Conservation (phyloP, 2,797 vertebrate species). For the Notolabrus celidotus region DNA sequence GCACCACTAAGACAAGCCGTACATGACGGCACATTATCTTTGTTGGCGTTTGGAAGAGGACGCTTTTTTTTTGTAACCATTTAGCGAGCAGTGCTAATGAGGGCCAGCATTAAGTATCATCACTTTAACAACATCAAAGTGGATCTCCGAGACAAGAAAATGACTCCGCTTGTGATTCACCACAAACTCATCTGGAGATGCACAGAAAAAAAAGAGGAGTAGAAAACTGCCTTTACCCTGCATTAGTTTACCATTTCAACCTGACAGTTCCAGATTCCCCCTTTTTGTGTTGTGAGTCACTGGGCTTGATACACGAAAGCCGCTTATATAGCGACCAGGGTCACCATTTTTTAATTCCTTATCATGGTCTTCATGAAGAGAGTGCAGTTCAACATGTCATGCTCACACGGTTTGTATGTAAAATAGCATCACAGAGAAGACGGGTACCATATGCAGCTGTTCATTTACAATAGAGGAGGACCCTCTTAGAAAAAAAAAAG, state of each 20-base stretch:
- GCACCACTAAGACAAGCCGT: slow-evolving; percentile 45
- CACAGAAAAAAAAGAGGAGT: slow-evolving; percentile 46
- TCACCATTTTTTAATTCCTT: slow-evolving; percentile 70
- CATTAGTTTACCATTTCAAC: slow-evolving; percentile 74
- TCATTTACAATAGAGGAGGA: slow-evolving; percentile 20
- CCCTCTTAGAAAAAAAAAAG: slow-evolving; percentile 11
- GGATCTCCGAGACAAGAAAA: slow-evolving; percentile 67
- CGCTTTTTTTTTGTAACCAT: slow-evolving; percentile 48
- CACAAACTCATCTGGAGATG: slow-evolving; percentile 64
- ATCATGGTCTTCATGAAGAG: slow-evolving; percentile 49
- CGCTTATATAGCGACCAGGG: slow-evolving; percentile 64
- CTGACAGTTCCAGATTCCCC: slow-evolving; percentile 64
- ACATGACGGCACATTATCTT: slow-evolving; percentile 71
- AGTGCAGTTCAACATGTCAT: slow-evolving; percentile 72
- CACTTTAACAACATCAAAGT: slow-evolving; percentile 80
- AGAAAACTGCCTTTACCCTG: slow-evolving; percentile 66
- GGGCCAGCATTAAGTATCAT: slow-evolving; percentile 71
- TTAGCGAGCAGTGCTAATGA: slow-evolving; percentile 75
- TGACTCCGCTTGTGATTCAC: slow-evolving; percentile 77
- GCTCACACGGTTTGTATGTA: slow-evolving; percentile 49
- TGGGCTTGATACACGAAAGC: slow-evolving; percentile 67
- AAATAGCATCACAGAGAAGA: slow-evolving; percentile 51
- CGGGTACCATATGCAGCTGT: slow-evolving; percentile 58
- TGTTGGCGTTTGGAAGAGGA: slow-evolving; percentile 63
- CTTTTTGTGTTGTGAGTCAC: slow-evolving; percentile 64